Percentiles rank a stretch among this genome's conserved stretches.
phyloP scores from a whole-genome alignment of 2,797 vertebrate genomes.

The Heliangelus exortis region DNA sequence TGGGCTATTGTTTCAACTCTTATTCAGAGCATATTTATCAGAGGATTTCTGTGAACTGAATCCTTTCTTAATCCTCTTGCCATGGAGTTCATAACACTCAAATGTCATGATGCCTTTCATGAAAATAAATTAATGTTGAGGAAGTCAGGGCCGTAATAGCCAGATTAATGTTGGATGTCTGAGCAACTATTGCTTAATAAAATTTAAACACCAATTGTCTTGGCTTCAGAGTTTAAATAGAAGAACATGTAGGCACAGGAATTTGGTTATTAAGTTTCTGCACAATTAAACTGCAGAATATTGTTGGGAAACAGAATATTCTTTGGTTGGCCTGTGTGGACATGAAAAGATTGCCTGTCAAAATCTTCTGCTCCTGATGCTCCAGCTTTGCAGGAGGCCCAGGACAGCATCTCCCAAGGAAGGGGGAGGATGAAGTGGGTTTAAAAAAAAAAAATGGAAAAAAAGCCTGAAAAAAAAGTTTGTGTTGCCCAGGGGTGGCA shows the following conservation, averaged over 20 bases:
- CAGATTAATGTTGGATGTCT: slow-evolving; percentile 49
- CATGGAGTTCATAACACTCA: not conserved
- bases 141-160: slow-evolving; percentile 50
- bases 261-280: slow-evolving; percentile 31
- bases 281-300: slow-evolving; percentile 41
- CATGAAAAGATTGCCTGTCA: not conserved
- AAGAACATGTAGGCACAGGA: slow-evolving; percentile 61
- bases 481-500: not conserved
- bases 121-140: slow-evolving; percentile 38
- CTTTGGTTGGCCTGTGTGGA: slow-evolving; percentile 29
- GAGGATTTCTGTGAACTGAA: not conserved
- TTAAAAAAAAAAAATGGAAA: not conserved
- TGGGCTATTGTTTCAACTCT: not conserved
- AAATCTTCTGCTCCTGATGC: not conserved
- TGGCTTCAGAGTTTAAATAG: slow-evolving; percentile 50
- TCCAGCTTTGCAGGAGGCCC: not conserved
- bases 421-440: not conserved
- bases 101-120: slow-evolving; percentile 41
- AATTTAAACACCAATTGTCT: slow-evolving; percentile 55
- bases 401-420: not conserved
- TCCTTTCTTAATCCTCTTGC: not conserved
- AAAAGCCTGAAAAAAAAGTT: not conserved
- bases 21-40: not conserved
- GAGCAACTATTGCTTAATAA: slow-evolving; percentile 63
- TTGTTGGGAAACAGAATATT: slow-evolving; percentile 31